Conservation (phyloP, 2,888 invertebrate genomes). For the Onthophagus sagittarius region DNA sequence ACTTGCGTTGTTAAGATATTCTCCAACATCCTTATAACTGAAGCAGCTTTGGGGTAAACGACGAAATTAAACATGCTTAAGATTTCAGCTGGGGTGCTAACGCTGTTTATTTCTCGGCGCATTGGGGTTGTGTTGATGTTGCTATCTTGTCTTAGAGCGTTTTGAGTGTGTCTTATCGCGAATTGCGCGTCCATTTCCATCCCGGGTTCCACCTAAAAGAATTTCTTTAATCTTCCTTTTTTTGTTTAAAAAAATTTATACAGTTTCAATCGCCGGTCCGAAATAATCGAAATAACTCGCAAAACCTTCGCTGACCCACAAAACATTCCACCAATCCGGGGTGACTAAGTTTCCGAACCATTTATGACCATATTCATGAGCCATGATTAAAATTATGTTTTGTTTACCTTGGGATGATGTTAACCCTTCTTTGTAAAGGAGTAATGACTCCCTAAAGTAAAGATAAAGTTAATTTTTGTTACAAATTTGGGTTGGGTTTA, state of each 20-base stretch:
- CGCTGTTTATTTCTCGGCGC: constrained; percentile 45
- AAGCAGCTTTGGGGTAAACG: constrained; percentile 50
- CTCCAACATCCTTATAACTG: constrained; percentile 50
- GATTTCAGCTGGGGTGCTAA: constrained; percentile 13
- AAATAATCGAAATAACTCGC: constrained; percentile 57
- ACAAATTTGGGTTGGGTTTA: neutral
- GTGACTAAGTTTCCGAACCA: constrained; percentile 68
- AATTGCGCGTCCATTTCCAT: constrained; percentile 9
- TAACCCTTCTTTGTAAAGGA: constrained; percentile 7
- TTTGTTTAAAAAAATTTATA: constrained; percentile 15
- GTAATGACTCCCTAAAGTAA: constrained; percentile 15
- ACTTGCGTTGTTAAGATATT: constrained; percentile 21
- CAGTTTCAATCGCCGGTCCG: constrained; percentile 40
- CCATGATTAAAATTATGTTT: constrained; percentile 49
- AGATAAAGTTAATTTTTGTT: neutral
- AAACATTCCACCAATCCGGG: constrained; percentile 60
- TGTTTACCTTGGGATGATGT: neutral
- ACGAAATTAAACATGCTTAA: constrained; percentile 14
- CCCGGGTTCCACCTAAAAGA: constrained; percentile 17
- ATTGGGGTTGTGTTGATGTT: constrained; percentile 52
- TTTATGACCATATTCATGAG: constrained; percentile 68
- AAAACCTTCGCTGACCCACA: constrained; percentile 69
- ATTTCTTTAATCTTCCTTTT: no score
- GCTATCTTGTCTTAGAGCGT: constrained; percentile 45
- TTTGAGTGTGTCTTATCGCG: constrained; percentile 33